Percentiles rank a stretch among this genome's conserved stretches.
Evolutionary conservation across 2,113 vertebrate species (phyloP).

Genomic region (Syngnathus floridae): DNA sequence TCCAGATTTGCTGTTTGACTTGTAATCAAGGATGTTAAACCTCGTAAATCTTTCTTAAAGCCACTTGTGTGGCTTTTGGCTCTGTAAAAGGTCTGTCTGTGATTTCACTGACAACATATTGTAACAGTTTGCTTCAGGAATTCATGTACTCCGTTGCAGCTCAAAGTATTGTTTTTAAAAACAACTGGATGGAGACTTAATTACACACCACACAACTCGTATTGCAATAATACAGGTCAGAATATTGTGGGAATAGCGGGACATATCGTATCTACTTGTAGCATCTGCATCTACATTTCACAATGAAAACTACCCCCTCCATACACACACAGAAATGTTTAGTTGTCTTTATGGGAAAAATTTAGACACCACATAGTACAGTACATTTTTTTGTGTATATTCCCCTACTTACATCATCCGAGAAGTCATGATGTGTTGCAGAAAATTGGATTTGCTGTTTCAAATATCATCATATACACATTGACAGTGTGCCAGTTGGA

Average conservation of each 20-base stretch:
- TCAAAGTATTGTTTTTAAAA: neutral
- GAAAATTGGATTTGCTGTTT: neutral
- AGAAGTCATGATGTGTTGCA: neutral
- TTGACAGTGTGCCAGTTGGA: neutral
- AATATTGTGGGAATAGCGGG: neutral
- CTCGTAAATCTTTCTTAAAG: slow-evolving; percentile 30
- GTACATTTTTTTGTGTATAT: neutral
- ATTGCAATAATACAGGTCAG: neutral
- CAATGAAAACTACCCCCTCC: neutral
- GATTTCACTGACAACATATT: slow-evolving; percentile 26
- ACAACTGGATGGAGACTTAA: neutral
- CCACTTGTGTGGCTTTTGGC: slow-evolving; percentile 44
- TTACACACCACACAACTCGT: neutral
- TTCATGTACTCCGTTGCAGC: neutral
- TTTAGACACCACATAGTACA: neutral
- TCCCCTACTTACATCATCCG: neutral
- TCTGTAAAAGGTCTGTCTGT: slow-evolving; percentile 3
- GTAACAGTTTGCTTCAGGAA: slow-evolving; percentile 20
- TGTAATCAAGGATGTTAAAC: slow-evolving; percentile 46
- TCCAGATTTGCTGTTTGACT: slow-evolving; percentile 42
- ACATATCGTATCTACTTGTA: neutral
- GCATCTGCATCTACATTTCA: neutral
- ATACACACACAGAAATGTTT: neutral
- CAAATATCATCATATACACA: neutral
- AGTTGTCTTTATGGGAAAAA: neutral